These are phyloP conservation scores for Abramis brama DNA, from an alignment of 2,113 vertebrate genomes.

Conservation along the genomic window DNA sequence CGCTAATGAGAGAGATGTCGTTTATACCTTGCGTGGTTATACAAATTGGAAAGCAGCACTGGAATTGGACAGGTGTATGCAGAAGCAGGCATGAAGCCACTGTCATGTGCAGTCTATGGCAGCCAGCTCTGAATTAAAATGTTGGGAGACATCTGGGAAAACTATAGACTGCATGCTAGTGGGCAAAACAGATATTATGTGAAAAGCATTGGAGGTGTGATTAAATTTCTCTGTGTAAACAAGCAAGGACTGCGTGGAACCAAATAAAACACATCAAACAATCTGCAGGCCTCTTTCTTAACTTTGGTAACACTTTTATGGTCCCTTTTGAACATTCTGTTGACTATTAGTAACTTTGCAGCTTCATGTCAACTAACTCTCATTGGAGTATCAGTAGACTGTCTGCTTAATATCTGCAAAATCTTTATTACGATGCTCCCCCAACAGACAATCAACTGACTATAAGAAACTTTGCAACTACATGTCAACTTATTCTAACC, in stretches of 20 bases:
- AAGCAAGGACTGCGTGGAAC: not conserved
- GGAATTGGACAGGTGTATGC: not conserved
- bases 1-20: not conserved
- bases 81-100: not conserved
- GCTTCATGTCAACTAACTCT: no score
- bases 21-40: not conserved
- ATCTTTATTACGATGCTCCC: no score
- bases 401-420: no score
- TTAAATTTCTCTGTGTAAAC: not conserved
- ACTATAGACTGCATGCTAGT: slow-evolving; percentile 15
- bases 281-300: no score
- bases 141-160: not conserved
- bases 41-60: not conserved
- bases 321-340: no score
- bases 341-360: no score
- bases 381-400: no score
- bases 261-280: no score
- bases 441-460: no score
- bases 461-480: no score
- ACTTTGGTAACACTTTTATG: not conserved
- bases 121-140: not conserved
- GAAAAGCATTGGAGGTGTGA: not conserved
- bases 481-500: no score
- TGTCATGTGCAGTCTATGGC: not conserved
- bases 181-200: slow-evolving; percentile 18